Percentiles rank a stretch among this genome's conserved stretches.
Evolutionary conservation across 2,113 vertebrate species (phyloP).

Genomic region (Misgurnus anguillicaudatus): DNA sequence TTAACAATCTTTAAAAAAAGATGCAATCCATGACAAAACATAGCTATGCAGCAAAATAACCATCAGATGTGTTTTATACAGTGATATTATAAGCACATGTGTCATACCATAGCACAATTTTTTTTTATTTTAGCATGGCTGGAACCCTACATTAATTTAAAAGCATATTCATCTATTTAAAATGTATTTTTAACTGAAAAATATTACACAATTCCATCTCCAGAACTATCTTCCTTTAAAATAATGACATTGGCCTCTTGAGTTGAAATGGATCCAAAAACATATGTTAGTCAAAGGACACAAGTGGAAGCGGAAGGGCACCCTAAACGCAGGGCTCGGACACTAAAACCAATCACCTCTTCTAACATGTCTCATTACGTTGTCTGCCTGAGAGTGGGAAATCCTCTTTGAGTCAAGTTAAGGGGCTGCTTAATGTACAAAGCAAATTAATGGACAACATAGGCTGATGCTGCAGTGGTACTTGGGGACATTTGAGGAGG

Average conservation of each 20-base stretch:
- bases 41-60: too few species aligned
- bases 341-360: constrained; percentile 48
- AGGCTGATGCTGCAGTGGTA: constrained; percentile 67
- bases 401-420: constrained; percentile 72
- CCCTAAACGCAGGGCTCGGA: constrained; percentile 35
- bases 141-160: not conserved
- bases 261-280: constrained; percentile 40
- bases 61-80: too few species aligned
- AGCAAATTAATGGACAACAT: constrained; percentile 73
- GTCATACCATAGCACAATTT: too few species aligned
- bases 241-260: constrained; percentile 35
- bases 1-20: too few species aligned
- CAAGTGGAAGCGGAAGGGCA: constrained; percentile 26
- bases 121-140: too few species aligned
- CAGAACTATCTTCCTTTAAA: not conserved
- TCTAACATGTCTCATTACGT: constrained; percentile 53
- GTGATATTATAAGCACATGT: too few species aligned
- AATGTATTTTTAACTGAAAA: not conserved
- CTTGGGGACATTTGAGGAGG: constrained; percentile 49
- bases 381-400: constrained; percentile 62
- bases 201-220: not conserved
- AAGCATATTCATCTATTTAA: not conserved
- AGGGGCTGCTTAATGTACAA: constrained; percentile 75
- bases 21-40: too few species aligned
- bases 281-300: constrained; percentile 48